phyloP scores from a whole-genome alignment of 53 echinoderm and acorn worm species.

The Crossaster papposus region DNA sequence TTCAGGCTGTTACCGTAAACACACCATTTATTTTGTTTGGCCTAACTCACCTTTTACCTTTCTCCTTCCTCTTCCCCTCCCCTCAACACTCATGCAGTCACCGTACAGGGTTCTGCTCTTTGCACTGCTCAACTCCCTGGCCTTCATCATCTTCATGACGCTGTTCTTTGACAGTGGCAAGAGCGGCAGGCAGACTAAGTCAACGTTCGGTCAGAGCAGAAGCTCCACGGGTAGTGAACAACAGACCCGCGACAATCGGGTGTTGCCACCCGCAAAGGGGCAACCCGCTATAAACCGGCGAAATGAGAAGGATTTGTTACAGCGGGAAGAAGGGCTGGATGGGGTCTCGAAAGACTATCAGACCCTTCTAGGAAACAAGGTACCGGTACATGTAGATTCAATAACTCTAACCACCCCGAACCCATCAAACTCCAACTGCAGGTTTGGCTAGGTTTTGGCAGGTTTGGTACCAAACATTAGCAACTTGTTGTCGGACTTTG shows the following conservation, averaged over 20 bases:
- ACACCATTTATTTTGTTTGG: too few relatives aligned
- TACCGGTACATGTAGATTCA: too few relatives aligned
- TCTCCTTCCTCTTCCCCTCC: too few relatives aligned
- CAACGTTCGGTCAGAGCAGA: neutral
- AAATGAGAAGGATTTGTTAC: constrained; percentile 56
- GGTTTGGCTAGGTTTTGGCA: too few relatives aligned
- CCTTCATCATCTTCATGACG: constrained; percentile 75
- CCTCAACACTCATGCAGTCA: constrained; percentile 70
- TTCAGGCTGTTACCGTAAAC: too few relatives aligned
- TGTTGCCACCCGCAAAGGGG: neutral
- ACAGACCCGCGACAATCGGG: neutral
- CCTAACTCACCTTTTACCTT: too few relatives aligned
- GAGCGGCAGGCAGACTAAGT: constrained; percentile 31
- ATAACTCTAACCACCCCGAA: too few relatives aligned
- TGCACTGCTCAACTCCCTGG: constrained; percentile 79
- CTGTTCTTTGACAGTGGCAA: constrained; percentile 67
- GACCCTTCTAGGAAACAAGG: constrained; percentile 62
- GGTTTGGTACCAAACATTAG: too few relatives aligned
- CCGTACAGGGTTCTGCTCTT: constrained; percentile 68
- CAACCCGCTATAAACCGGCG: constrained; percentile 41
- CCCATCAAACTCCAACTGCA: too few relatives aligned
- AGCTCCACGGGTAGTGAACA: neutral
- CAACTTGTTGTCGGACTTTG: too few relatives aligned
- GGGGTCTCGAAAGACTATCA: constrained; percentile 47
- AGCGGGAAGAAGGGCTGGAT: constrained; percentile 47